Evolutionary conservation across 2,797 vertebrate species (phyloP).

Genomic region (Petrocephalus schoutedeni): DNA sequence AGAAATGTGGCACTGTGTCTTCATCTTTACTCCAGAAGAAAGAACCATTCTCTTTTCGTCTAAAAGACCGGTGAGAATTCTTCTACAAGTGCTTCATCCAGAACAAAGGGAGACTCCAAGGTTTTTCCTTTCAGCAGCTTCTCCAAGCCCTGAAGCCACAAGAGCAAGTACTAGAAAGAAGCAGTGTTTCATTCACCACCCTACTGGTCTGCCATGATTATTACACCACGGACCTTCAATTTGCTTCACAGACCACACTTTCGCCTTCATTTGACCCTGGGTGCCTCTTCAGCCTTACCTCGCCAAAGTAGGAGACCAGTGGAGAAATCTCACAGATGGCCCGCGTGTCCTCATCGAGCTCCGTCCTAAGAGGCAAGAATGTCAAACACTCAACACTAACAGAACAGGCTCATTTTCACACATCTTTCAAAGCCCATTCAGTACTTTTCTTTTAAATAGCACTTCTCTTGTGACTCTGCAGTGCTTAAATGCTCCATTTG

Average conservation of each 20-base stretch:
- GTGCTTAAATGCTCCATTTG: too few species aligned
- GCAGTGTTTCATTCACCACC: background rate
- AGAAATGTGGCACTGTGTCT: background rate
- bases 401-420: background rate
- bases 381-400: background rate
- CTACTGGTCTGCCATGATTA: background rate
- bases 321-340: conserved; percentile 85
- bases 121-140: conserved; percentile 62
- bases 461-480: too few species aligned
- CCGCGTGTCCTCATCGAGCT: conserved; percentile 49
- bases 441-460: background rate
- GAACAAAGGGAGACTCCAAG: conserved; percentile 65
- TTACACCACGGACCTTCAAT: background rate
- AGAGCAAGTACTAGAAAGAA: background rate
- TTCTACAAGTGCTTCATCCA: conserved; percentile 57
- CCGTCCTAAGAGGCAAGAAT: conserved; percentile 44
- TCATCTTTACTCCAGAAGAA: background rate
- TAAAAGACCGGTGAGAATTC: conserved; percentile 40
- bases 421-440: background rate
- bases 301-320: conserved; percentile 85
- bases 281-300: conserved; percentile 66
- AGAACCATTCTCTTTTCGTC: background rate
- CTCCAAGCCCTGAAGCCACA: conserved; percentile 72
- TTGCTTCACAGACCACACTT: background rate
- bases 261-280: background rate